Conservation (phyloP, 1,140 invertebrate genomes). For the Mesaphorura yosii region DNA sequence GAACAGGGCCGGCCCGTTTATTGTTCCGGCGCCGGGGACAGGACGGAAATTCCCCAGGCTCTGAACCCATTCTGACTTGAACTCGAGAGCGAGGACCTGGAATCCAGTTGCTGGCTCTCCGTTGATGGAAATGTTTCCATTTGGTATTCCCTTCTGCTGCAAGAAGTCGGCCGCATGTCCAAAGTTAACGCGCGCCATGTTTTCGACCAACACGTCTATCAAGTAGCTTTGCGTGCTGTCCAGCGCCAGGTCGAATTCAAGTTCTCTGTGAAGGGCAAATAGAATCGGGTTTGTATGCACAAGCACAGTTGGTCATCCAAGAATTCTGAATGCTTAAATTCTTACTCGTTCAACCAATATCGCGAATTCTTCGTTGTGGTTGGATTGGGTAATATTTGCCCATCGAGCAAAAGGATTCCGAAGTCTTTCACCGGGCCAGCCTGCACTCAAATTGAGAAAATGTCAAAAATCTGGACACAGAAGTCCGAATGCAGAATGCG, state of each 20-base stretch:
- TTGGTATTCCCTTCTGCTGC: conserved; percentile 40
- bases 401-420: conserved; percentile 41
- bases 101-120: conserved; percentile 33
- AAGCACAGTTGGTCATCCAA: background rate
- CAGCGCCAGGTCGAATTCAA: background rate
- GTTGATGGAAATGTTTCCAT: conserved; percentile 36
- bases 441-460: conserved; percentile 30
- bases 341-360: conserved; percentile 38
- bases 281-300: no score
- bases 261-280: conserved; percentile 9
- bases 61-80: conserved; percentile 36
- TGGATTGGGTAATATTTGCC: conserved; percentile 35
- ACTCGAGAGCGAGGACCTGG: conserved; percentile 39
- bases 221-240: no score
- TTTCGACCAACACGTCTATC: conserved; percentile 42
- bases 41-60: conserved; percentile 25
- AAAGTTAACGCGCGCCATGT: conserved; percentile 43
- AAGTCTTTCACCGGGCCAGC: conserved; percentile 42
- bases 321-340: conserved; percentile 1
- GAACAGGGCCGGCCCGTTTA: conserved; percentile 33
- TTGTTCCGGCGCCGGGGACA: background rate
- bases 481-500: background rate
- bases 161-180: conserved; percentile 34
- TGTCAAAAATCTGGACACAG: background rate
- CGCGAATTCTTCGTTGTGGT: conserved; percentile 35